Base-by-base conservation (phyloP, 2,888 invertebrate genomes). In the Bembecia ichneumoniformis region DNA sequence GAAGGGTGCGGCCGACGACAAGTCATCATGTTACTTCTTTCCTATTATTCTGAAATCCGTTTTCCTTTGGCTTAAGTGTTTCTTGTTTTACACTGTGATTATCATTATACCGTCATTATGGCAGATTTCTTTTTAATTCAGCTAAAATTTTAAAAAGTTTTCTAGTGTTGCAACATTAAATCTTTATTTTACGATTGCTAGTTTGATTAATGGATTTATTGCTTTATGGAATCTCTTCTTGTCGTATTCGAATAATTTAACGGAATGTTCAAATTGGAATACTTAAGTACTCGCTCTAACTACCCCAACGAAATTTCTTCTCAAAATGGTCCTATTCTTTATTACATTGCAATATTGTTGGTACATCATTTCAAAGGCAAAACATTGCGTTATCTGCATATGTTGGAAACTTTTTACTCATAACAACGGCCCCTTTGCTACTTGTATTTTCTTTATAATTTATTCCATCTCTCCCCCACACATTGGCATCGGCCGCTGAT, bases 401-500 rank as follows among this genome's bases (percentile, higher is more conserved):
- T 77, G 77, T 71, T 77, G 69, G 68, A 68, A 73, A 74, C 68
- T 82, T 82, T 77, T 79, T 76, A 72, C 74, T 81, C 76, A 77
- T 79, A 81, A 77, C 79, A 76, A 71, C 66, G 67, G 71, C 78
- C 84, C 84, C 81, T 77, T 70, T 66, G 81, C 78, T 78, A 74
- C 82, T 84, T 84, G 76, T 82, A 82, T 84, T 82, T 87, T 84
- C 84, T 84, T 86, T 78, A 82, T 87, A 86, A 87, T 87, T 86
- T 87, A 87, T 86, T 87, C 87, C 76, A 73, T 80, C 79, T 68
- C 82, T 80, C 84, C 87, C 86, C 84, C 79, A 81, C 71, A 82
- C 82, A 82, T 82, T 80, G 82, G 81, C 84, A 84, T 86, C 81
- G 84, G 84, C 80, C 86, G 86, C 87, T 87, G 88, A 88, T 88